Base-by-base conservation (phyloP, 2,888 invertebrate species). In the Euproctis similis region DNA sequence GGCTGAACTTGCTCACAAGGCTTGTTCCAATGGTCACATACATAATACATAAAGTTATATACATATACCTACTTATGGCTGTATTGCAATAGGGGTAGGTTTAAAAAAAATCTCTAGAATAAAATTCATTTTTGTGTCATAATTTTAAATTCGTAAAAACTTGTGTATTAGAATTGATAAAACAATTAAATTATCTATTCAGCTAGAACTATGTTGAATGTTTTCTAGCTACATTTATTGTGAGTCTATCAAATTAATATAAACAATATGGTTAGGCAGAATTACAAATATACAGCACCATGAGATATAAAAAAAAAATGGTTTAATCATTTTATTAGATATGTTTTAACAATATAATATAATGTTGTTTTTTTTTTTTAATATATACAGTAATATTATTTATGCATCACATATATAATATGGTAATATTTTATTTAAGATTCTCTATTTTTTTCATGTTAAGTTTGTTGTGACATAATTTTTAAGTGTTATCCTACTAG, bases 381-480 rank as follows among this genome's bases (percentile, higher is more conserved):
- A n/a, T n/a, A n/a, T n/a, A n/a, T n/a, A n/a, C n/a, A n/a, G n/a
- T n/a, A n/a, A n/a, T n/a, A n/a, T n/a, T n/a, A n/a, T n/a, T n/a
- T n/a, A 48, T 59, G 77, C 77, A 78, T 73, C 55, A 61, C 54
- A 53, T 41, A 53, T 60, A 61, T 74, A 27, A 59, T 74, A n/a
- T n/a, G n/a, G n/a, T n/a, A n/a, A n/a, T n/a, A n/a, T n/a, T n/a
- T n/a, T n/a, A n/a, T n/a, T n/a, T n/a, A n/a, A n/a, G n/a, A n/a
- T n/a, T n/a, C n/a, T n/a, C n/a, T 67, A 67, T 68, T 62, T 57
- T 44, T 59, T 63, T 62, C 67, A 54, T 42, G 69, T 69, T 73
- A 75, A 67, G 62, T 73, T 76, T 68, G 59, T 67, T 63, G 72
- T 82, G 76, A 75, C 59, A 67, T 77, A 68, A 71, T 72, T 72